A percentile compares a stretch with the other conserved stretches of the same genome.
Conservation (phyloP, 2,113 vertebrate species). For the Cryptomyrus ogoouensis region DNA sequence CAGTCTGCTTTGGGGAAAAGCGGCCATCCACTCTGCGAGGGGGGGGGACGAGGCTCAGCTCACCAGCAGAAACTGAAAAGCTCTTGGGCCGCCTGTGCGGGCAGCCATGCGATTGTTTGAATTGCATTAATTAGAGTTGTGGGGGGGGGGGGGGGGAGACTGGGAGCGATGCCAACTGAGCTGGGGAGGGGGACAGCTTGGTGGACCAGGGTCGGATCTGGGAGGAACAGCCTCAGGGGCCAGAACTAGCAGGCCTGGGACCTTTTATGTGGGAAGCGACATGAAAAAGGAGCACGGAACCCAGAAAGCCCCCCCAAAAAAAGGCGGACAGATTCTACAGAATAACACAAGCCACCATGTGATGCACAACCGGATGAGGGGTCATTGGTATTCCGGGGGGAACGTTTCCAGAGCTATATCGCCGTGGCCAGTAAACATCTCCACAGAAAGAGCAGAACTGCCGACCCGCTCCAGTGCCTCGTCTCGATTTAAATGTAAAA, state of each 20-base stretch:
- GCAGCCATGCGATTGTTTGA: slow-evolving; percentile 37
- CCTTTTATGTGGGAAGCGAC: background rate
- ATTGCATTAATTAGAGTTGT: slow-evolving; percentile 28
- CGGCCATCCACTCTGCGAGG: slow-evolving; percentile 25
- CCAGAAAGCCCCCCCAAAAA: background rate
- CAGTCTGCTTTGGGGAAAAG: slow-evolving; percentile 30
- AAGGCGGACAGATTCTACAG: background rate
- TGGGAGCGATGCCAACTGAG: background rate
- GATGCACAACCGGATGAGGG: background rate
- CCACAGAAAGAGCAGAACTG: background rate
- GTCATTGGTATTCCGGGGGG: background rate
- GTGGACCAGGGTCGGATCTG: background rate
- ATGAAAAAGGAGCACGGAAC: background rate
- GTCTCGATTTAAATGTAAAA: background rate
- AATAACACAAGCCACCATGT: background rate
- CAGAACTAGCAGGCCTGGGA: background rate
- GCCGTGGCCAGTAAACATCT: background rate
- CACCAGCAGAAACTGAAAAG: slow-evolving; percentile 30
- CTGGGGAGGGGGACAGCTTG: background rate
- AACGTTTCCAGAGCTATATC: background rate
- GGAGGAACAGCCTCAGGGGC: background rate
- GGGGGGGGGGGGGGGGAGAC: no score
- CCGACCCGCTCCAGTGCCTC: background rate
- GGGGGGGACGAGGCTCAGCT: slow-evolving; percentile 25
- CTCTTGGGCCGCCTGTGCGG: slow-evolving; percentile 13